Percentiles rank a stretch among this genome's conserved stretches.
Evolutionary conservation across 1,140 invertebrate species (phyloP).

Genomic region (Camponotus vicinus): DNA sequence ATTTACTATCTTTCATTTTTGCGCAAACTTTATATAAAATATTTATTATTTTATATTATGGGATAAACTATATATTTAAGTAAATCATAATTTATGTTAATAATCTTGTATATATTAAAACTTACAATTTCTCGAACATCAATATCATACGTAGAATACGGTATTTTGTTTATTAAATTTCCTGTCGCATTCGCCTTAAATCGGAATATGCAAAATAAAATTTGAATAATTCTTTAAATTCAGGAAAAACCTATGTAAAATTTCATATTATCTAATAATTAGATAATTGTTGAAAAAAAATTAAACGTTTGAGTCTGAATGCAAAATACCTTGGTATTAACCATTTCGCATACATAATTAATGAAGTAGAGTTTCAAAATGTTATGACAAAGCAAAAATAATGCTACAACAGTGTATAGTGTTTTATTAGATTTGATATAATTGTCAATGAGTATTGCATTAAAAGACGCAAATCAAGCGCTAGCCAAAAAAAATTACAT

Average conservation of each 20-base stretch:
- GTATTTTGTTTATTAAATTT: background rate
- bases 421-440: background rate
- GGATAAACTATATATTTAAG: too few relatives aligned
- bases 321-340: background rate
- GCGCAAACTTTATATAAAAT: background rate
- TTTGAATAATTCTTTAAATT: background rate
- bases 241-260: background rate
- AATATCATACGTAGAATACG: background rate
- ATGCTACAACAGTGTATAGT: background rate
- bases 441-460: background rate
- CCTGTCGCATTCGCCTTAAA: background rate
- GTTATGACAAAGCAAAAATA: background rate
- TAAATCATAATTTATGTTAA: background rate
- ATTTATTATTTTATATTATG: too few relatives aligned
- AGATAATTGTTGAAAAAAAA: too few relatives aligned
- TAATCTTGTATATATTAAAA: background rate
- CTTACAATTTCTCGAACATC: conserved; percentile 3
- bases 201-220: background rate
- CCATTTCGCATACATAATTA: conserved; percentile 2
- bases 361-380: conserved; percentile 2
- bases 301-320: background rate
- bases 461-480: background rate
- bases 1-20: background rate
- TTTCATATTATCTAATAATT: background rate
- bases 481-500: background rate